Evolutionary conservation across 1,140 invertebrate genomes (phyloP).

Genomic region (Melipona quadrifasciata): DNA sequence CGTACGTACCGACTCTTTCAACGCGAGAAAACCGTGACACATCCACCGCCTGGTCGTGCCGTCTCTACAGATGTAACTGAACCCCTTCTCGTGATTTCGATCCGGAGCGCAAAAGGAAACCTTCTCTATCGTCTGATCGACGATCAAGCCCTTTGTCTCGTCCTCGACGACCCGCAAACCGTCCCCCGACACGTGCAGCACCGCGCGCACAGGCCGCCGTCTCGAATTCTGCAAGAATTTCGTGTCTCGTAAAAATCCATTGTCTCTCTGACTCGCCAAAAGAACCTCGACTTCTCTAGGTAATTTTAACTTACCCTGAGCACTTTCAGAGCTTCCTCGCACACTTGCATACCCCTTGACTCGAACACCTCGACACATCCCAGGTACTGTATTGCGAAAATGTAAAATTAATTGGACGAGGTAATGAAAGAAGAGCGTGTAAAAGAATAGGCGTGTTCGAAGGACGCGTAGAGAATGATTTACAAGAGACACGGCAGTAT

Average conservation of each 20-base stretch:
- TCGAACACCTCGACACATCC: conserved; percentile 99
- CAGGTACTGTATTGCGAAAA: conserved; percentile 87
- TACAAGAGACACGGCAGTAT: neutral
- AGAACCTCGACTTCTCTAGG: too few species aligned
- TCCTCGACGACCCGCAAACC: conserved; percentile 98
- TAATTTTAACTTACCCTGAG: conserved; percentile 84
- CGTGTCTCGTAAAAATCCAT: conserved; percentile 27
- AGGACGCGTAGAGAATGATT: neutral
- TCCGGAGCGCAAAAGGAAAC: conserved; percentile 99
- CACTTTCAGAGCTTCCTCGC: conserved; percentile 98
- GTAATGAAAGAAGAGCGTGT: neutral
- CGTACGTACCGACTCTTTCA: conserved; percentile 92
- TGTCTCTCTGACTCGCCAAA: neutral
- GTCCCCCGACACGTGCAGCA: conserved; percentile 98
- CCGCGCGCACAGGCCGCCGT: conserved; percentile 92
- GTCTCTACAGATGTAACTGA: conserved; percentile 95
- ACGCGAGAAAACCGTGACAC: conserved; percentile 99
- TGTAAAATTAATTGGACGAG: conserved; percentile 19
- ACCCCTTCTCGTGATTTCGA: conserved; percentile 98
- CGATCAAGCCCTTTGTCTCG: conserved; percentile 98
- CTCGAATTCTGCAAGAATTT: conserved; percentile 89
- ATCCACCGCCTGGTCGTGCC: conserved; percentile 96
- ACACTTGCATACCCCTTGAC: conserved; percentile 99
- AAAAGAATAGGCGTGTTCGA: neutral
- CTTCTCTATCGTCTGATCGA: conserved; percentile 99